Percentiles rank a stretch among this genome's conserved stretches.
phyloP scores from a whole-genome alignment of 2,113 vertebrate genomes.

The Sinocyclocheilus anophthalmus region DNA sequence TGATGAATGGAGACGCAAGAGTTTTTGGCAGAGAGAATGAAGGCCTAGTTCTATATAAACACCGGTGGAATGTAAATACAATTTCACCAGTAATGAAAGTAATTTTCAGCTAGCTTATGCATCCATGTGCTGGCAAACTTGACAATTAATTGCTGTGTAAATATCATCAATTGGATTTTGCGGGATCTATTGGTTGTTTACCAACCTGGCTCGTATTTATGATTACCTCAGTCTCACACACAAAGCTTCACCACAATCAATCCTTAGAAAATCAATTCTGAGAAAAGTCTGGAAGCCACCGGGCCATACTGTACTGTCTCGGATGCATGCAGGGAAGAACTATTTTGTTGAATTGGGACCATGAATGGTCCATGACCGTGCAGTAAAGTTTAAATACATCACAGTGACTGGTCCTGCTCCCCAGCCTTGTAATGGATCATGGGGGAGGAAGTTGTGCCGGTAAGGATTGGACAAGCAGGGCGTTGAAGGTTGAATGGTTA shows the following conservation, averaged over 20 bases:
- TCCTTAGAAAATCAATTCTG: not conserved
- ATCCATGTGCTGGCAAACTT: not conserved
- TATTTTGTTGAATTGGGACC: not conserved
- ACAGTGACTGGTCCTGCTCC: not conserved
- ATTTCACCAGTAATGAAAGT: not conserved
- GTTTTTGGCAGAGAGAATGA: not conserved
- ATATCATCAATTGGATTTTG: slow-evolving; percentile 9
- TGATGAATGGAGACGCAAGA: not conserved
- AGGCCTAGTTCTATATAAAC: not conserved
- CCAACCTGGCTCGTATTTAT: not conserved
- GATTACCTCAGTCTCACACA: slow-evolving; percentile 15
- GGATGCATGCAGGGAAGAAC: not conserved
- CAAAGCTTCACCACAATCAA: slow-evolving; percentile 1
- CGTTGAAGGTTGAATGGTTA: slow-evolving; percentile 9
- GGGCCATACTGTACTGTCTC: not conserved
- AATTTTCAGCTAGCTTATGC: not conserved
- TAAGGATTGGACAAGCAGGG: not conserved
- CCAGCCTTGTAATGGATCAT: not conserved
- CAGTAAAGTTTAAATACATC: slow-evolving; percentile 7
- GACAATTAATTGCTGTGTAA: slow-evolving; percentile 9
- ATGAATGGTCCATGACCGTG: not conserved
- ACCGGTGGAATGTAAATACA: not conserved
- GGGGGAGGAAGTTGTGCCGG: not conserved
- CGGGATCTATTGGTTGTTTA: not conserved
- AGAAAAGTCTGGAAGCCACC: not conserved